phyloP scores from a whole-genome alignment of 2,888 invertebrate species.

The Phyto melanocephala region DNA sequence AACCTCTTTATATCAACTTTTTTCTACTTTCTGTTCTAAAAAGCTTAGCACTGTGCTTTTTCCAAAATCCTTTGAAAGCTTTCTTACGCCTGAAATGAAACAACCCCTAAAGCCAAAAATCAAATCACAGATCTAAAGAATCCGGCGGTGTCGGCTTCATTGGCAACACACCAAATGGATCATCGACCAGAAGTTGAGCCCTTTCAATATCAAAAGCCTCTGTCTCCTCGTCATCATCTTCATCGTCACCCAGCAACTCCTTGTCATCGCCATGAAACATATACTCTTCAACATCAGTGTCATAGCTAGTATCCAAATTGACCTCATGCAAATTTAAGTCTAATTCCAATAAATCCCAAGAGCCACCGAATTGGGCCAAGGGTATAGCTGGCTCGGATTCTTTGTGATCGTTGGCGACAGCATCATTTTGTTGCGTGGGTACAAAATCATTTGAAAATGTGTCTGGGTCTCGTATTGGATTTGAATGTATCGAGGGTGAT shows the following conservation, averaged over 20 bases:
- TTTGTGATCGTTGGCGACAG: neutral
- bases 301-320: slow-evolving; percentile 83
- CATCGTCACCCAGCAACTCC: slow-evolving; percentile 57
- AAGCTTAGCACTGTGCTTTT: slow-evolving; percentile 29
- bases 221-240: slow-evolving; percentile 67
- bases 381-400: slow-evolving; percentile 67
- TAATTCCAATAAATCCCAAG: slow-evolving; percentile 83
- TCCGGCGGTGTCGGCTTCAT: slow-evolving; percentile 82
- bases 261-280: slow-evolving; percentile 81
- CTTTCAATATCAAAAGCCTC: slow-evolving; percentile 67
- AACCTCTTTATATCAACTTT: slow-evolving; percentile 5
- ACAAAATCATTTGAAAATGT: slow-evolving; percentile 84
- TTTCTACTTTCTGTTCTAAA: slow-evolving; percentile 36
- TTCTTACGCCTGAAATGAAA: slow-evolving; percentile 29
- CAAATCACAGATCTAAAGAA: slow-evolving; percentile 79
- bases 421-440: slow-evolving; percentile 46
- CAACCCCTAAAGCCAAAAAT: slow-evolving; percentile 71
- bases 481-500: slow-evolving; percentile 78
- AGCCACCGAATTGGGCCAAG: slow-evolving; percentile 80
- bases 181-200: slow-evolving; percentile 72
- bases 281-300: slow-evolving; percentile 82
- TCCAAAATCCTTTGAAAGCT: neutral
- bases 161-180: slow-evolving; percentile 81
- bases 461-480: slow-evolving; percentile 78
- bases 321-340: slow-evolving; percentile 83